A percentile compares a stretch with the other conserved stretches of the same genome.
Conservation (phyloP, 2,888 invertebrate species). For the Bellardia bayeri region DNA sequence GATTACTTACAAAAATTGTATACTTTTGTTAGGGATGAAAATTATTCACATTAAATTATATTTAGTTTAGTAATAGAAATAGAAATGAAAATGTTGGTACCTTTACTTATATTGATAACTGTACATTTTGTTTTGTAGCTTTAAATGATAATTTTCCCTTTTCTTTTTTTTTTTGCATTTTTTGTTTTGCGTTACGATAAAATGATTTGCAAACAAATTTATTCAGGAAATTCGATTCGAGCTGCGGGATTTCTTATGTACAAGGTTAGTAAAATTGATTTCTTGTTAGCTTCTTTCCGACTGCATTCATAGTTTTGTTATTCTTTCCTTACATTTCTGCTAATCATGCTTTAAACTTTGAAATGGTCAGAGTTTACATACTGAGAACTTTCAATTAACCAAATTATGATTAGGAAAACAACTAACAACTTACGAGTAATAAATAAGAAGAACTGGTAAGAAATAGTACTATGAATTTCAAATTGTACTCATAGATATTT, state of each 20-base stretch:
- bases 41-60: no score
- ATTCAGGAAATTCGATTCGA: slow-evolving; percentile 80
- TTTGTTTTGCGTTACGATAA: slow-evolving; percentile 75
- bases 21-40: no score
- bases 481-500: no score
- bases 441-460: no score
- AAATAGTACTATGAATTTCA: no score
- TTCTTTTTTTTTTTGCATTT: slow-evolving; percentile 50
- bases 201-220: slow-evolving; percentile 82
- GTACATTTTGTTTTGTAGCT: no score
- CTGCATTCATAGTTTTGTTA: not conserved
- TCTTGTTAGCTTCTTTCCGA: not conserved
- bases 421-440: no score
- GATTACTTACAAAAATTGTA: no score
- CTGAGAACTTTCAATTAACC: not conserved
- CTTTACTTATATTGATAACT: not conserved
- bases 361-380: not conserved
- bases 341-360: not conserved
- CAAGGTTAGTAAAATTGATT: slow-evolving; percentile 74
- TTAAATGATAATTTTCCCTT: slow-evolving; percentile 19
- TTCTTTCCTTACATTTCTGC: no score
- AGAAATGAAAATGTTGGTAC: not conserved
- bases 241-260: slow-evolving; percentile 80
- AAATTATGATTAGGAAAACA: no score
- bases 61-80: no score